Percentiles rank a stretch among this genome's conserved stretches.
These are phyloP conservation scores for Athalia cordata DNA, from an alignment of 2,888 invertebrate species.

Conservation along the genomic window DNA sequence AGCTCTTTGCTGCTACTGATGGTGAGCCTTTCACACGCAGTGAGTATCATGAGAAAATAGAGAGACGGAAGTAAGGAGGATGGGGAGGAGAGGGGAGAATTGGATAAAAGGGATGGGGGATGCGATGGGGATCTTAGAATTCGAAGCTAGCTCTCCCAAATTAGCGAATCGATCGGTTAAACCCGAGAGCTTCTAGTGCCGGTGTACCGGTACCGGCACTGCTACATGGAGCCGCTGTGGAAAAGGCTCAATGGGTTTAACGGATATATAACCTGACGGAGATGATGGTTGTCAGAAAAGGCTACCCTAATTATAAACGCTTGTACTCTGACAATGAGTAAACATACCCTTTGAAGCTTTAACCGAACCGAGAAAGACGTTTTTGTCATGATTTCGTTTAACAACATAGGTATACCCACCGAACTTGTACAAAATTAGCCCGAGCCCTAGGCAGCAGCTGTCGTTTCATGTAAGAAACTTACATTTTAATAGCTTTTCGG, in stretches of 20 bases:
- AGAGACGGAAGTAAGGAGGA: too few species aligned
- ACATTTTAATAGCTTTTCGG: slow-evolving; percentile 1
- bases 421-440: not conserved
- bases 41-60: not conserved
- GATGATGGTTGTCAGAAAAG: slow-evolving; percentile 19
- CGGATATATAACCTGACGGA: slow-evolving; percentile 12
- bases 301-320: slow-evolving; percentile 29
- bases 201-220: too few species aligned
- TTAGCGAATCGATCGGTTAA: slow-evolving; percentile 17
- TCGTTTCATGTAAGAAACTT: not conserved
- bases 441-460: not conserved
- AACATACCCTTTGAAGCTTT: slow-evolving; percentile 27
- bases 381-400: slow-evolving; percentile 21
- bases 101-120: too few species aligned
- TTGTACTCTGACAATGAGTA: slow-evolving; percentile 3
- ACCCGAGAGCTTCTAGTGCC: too few species aligned
- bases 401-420: not conserved
- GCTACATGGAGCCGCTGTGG: not conserved
- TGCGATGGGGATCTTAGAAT: not conserved
- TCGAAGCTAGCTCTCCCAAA: slow-evolving; percentile 6
- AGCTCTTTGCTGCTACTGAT: slow-evolving; percentile 14
- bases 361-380: not conserved
- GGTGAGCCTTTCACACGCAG: slow-evolving; percentile 10
- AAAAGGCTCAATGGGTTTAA: not conserved
- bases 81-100: too few species aligned